Evolutionary conservation across 2,113 vertebrate species (phyloP), one percentile per base, ranked within the genome.

Genomic region (Syngnathus typhle): DNA sequence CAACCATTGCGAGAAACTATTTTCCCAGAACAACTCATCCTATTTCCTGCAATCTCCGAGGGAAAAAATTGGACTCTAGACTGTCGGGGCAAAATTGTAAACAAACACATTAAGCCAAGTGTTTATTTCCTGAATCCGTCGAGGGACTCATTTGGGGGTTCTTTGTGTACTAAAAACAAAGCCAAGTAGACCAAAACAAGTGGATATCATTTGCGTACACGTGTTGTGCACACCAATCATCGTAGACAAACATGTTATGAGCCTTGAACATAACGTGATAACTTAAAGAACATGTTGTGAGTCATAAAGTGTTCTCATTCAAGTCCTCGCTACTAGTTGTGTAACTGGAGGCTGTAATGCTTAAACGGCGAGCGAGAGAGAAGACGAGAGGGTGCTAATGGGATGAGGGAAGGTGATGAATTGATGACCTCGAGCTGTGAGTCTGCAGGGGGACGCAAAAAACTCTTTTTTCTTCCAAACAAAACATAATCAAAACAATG

Each of bases 51-150:
- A 80, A 87, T 86, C 84, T 78, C 72, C 15, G 18, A 66, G 64
- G 71, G n/a, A n/a, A 77, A 64, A 73, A 78, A 76, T 10, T 65
- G 60, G 5, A 60, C 81, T 81, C 71, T 83, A 80, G 87, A 62
- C 80, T 83, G 75, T 72, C 75, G 69, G 75, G 68, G 62, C 63
- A 73, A 80, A 85, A 84, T 87, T 82, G 84, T 84, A 80, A 78
- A 70, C 71, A 83, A 86, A 88, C 75, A 77, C 82, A 68, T 68
- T 71, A 67, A 78, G 75, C 75, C 71, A 69, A 52, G 19, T 9
- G 76, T 1, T 56, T 71, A 74, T 56, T 39, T 66, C 69, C 60
- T 73, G 59, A 65, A 72, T 70, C 65, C 39, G 72, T 46, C 36
- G 16, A 38, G 32, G 47, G 55, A 66, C 36, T 63, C 43, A 60